A percentile compares a stretch with the other conserved stretches of the same genome.
These are phyloP conservation scores for Alaudala cheleensis DNA, from an alignment of 2,113 vertebrate species.

Conservation along the genomic window DNA sequence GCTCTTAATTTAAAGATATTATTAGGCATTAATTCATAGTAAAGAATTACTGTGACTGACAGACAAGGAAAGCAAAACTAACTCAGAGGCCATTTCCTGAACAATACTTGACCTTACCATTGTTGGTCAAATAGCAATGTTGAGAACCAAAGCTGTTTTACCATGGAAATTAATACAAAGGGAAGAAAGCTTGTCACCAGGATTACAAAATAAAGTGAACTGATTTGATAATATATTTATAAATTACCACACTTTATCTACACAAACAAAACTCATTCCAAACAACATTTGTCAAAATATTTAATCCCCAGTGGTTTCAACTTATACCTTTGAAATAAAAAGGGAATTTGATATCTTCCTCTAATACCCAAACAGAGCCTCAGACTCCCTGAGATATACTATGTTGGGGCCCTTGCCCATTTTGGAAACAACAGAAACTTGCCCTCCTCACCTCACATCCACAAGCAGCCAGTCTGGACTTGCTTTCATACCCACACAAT, in stretches of 20 bases:
- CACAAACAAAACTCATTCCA: not conserved
- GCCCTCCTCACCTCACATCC: not conserved
- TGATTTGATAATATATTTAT: not conserved
- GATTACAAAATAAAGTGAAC: not conserved
- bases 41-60: not conserved
- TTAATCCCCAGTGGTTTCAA: not conserved
- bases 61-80: not conserved
- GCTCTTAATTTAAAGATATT: constrained; percentile 25
- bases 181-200: not conserved
- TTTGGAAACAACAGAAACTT: not conserved
- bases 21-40: constrained; percentile 22
- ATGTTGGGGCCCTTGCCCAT: not conserved
- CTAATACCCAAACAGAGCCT: not conserved
- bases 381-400: not conserved
- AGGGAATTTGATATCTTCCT: not conserved
- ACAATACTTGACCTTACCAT: not conserved
- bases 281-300: constrained; percentile 9
- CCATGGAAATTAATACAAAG: not conserved
- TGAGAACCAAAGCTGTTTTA: not conserved
- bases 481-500: not conserved
- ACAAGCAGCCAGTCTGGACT: not conserved
- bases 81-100: not conserved
- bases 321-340: not conserved
- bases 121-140: not conserved
- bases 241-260: not conserved